These are phyloP conservation scores for Fulica atra DNA, from an alignment of 2,113 vertebrate genomes.

Conservation along the genomic window DNA sequence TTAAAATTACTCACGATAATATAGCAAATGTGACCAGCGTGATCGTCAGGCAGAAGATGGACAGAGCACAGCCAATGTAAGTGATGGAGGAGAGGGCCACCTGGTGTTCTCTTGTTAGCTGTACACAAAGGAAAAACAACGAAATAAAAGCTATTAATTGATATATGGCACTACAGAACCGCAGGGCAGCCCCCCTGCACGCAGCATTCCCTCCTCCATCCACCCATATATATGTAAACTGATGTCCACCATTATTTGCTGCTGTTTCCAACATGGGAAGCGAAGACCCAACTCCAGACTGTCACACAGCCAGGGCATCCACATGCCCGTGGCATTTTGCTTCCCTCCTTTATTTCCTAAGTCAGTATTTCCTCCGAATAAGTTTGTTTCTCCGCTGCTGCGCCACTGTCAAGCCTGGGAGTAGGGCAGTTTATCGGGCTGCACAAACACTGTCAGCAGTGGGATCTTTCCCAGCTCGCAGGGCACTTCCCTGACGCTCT, in stretches of 20 bases:
- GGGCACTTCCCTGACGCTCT: background rate
- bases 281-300: background rate
- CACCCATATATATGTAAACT: accelerated
- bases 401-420: background rate
- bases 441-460: background rate
- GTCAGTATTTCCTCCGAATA: background rate
- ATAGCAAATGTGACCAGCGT: constrained; percentile 93
- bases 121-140: background rate
- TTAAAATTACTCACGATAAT: constrained; percentile 89
- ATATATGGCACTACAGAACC: background rate
- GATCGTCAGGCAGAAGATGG: constrained; percentile 89
- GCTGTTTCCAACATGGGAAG: background rate
- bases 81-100: constrained; percentile 94
- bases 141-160: background rate
- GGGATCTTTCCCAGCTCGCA: background rate
- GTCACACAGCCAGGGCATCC: background rate
- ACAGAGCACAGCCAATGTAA: constrained; percentile 93
- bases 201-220: background rate
- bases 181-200: background rate
- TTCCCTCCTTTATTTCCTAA: background rate
- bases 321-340: background rate
- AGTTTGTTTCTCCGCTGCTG: background rate
- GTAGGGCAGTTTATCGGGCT: background rate
- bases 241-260: background rate
- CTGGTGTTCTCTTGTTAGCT: constrained; percentile 87